phyloP scores from a whole-genome alignment of 2,888 invertebrate species.

The Halictus quadricinctus region DNA sequence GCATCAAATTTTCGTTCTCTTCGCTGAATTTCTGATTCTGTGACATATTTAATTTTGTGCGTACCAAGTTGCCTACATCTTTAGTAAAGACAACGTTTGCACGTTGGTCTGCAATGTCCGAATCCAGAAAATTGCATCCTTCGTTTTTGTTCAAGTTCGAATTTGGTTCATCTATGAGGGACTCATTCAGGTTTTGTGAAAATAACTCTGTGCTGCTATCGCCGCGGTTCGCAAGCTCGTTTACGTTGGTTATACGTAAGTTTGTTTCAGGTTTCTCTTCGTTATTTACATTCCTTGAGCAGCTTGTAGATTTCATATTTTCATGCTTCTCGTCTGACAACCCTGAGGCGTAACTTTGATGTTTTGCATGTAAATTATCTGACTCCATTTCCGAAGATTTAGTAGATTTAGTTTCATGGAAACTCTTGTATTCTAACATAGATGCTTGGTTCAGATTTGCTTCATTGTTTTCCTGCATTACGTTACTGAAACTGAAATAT shows the following conservation, averaged over 20 bases:
- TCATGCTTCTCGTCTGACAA: constrained; percentile 17
- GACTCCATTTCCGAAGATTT: not conserved
- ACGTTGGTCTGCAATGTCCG: not conserved
- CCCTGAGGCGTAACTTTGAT: not conserved
- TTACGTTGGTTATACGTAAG: constrained; percentile 13
- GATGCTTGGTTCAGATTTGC: not conserved
- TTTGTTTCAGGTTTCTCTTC: not conserved
- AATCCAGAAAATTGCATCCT: not conserved
- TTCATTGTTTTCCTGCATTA: constrained; percentile 9
- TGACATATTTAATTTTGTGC: not conserved
- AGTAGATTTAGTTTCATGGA: not conserved
- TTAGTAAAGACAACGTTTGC: not conserved
- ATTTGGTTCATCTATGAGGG: not conserved
- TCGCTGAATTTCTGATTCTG: not conserved
- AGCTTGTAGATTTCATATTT: not conserved
- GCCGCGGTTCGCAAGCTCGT: constrained; percentile 19
- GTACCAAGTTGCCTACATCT: not conserved
- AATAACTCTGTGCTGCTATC: constrained; percentile 39
- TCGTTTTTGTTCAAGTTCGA: not conserved
- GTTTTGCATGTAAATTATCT: not conserved
- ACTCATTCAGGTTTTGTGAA: constrained; percentile 34
- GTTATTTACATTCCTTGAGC: not conserved
- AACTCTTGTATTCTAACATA: not conserved
- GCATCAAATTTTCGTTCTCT: constrained; percentile 20
- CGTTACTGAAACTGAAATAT: constrained; percentile 46